Evolutionary conservation across 2,888 invertebrate species (phyloP).

Genomic region (Cataglyphis cursor): DNA sequence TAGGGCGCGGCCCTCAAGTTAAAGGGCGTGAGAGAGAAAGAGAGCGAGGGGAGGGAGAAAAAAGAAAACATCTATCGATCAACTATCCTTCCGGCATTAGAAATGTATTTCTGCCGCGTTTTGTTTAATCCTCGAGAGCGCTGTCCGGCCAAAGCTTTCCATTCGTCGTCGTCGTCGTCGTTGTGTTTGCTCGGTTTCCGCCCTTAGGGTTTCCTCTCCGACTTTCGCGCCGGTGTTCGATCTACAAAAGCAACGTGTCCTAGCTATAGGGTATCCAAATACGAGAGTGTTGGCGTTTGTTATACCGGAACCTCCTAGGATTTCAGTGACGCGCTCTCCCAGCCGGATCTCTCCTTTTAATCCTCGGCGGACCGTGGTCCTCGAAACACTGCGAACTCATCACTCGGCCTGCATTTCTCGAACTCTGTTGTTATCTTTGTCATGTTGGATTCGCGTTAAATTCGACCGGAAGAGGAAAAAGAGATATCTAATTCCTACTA

Average conservation of each 20-base stretch:
- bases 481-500: too few relatives aligned
- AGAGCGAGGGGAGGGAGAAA: not conserved
- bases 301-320: conserved; percentile 50
- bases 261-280: conserved; percentile 44
- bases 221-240: conserved; percentile 48
- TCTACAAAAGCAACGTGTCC: conserved; percentile 48
- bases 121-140: conserved; percentile 47
- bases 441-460: not conserved
- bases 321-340: conserved; percentile 40
- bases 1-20: conserved; percentile 13
- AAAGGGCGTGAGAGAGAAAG: not conserved
- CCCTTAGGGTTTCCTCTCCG: conserved; percentile 42
- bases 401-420: conserved; percentile 18
- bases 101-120: conserved; percentile 45
- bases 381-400: not conserved
- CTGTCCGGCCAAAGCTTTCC: conserved; percentile 9
- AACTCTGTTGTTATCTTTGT: conserved; percentile 3
- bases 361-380: conserved; percentile 38
- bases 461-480: not conserved
- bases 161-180: conserved; percentile 2
- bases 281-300: conserved; percentile 50
- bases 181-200: conserved; percentile 24
- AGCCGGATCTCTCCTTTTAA: conserved; percentile 40
- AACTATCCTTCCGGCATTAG: conserved; percentile 41
- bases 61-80: conserved; percentile 42